Evolutionary conservation across 2,888 invertebrate genomes (phyloP).

Genomic region (Limnephilus marmoratus): DNA sequence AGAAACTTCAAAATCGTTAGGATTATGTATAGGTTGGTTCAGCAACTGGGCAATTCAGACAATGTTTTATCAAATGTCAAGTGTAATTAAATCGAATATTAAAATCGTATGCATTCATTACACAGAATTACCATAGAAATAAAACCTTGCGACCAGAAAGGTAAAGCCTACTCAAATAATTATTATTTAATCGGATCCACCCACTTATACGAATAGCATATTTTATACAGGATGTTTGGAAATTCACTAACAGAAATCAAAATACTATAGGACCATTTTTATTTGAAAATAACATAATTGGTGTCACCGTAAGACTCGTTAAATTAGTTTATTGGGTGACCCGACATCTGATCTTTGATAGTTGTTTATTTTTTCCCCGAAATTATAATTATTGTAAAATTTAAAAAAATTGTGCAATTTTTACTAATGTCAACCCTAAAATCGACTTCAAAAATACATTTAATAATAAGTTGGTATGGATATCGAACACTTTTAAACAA

Average conservation of each 20-base stretch:
- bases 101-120: background rate
- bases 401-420: too few species aligned
- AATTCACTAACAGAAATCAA: background rate
- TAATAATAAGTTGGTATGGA: too few species aligned
- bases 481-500: too few species aligned
- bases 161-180: background rate
- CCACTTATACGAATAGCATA: background rate
- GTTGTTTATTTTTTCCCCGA: too few species aligned
- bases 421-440: too few species aligned
- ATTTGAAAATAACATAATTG: too few species aligned
- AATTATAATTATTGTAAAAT: too few species aligned
- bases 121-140: background rate
- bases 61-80: background rate
- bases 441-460: too few species aligned
- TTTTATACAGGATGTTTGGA: background rate
- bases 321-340: too few species aligned
- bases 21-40: background rate
- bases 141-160: slow-evolving; percentile 4
- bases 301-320: too few species aligned
- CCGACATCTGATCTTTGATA: too few species aligned
- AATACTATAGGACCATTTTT: too few species aligned
- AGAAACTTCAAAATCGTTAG: background rate
- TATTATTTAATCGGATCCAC: background rate
- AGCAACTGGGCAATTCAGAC: background rate
- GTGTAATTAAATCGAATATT: background rate